These are phyloP conservation scores for Podotricha telesiphe DNA, from an alignment of 2,888 invertebrate genomes.

Conservation along the genomic window DNA sequence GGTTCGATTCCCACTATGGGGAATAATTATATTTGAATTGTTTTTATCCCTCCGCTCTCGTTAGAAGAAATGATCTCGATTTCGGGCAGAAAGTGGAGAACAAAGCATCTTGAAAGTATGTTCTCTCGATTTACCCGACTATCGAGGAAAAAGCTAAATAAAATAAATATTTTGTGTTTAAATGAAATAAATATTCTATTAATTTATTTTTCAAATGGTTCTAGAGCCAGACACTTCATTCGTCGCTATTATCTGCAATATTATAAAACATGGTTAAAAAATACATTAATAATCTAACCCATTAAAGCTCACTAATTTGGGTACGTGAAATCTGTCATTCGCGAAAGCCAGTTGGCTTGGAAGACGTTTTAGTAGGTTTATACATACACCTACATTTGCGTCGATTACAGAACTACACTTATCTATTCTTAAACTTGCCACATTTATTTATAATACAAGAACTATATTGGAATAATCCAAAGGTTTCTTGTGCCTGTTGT, in stretches of 20 bases:
- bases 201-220: not conserved
- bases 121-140: no score
- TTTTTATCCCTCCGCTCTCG: no score
- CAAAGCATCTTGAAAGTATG: no score
- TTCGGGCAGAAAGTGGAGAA: no score
- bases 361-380: conserved; percentile 1
- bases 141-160: not conserved
- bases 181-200: no score
- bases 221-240: not conserved
- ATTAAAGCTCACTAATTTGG: not conserved
- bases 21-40: no score
- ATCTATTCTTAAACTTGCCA: not conserved
- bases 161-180: not conserved
- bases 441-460: not conserved
- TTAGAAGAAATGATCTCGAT: no score
- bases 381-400: not conserved
- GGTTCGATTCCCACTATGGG: no score
- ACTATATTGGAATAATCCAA: no score
- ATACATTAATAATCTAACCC: not conserved
- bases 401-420: not conserved
- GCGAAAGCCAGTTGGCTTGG: not conserved
- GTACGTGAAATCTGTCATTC: conserved; percentile 13
- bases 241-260: not conserved
- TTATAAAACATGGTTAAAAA: not conserved
- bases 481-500: no score